Evolutionary conservation across 2,888 invertebrate species (phyloP).

Genomic region (Hetaerina titia): DNA sequence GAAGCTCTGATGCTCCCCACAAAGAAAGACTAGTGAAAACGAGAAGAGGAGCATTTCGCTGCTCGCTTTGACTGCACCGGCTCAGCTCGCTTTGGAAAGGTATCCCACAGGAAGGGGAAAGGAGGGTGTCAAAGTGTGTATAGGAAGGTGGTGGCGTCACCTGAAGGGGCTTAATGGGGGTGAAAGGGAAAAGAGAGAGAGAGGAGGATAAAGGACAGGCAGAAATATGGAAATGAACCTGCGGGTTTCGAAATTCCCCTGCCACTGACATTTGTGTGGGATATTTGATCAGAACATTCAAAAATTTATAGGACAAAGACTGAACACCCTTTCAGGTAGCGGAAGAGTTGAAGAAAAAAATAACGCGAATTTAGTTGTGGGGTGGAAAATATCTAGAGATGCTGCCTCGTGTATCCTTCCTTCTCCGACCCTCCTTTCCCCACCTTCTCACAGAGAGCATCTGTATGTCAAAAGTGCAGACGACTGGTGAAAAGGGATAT

Average conservation of each 20-base stretch:
- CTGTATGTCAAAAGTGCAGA: not conserved
- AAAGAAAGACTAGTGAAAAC: not conserved
- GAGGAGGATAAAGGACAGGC: no score
- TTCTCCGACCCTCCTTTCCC: not conserved
- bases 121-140: not conserved
- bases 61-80: not conserved
- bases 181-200: no score
- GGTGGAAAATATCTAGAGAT: no score
- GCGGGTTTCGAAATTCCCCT: no score
- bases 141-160: not conserved
- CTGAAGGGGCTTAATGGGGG: no score
- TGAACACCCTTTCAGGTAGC: not conserved
- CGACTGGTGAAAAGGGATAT: not conserved
- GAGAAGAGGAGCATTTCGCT: not conserved
- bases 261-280: no score
- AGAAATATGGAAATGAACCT: not conserved
- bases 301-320: no score
- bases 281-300: not conserved
- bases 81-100: not conserved
- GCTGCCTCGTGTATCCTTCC: no score
- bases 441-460: not conserved
- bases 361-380: no score
- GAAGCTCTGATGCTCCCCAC: not conserved
- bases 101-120: not conserved
- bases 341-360: no score